These are phyloP conservation scores for Drosophila nigrodunni DNA, from an alignment of 1,140 invertebrate species.

Conservation along the genomic window DNA sequence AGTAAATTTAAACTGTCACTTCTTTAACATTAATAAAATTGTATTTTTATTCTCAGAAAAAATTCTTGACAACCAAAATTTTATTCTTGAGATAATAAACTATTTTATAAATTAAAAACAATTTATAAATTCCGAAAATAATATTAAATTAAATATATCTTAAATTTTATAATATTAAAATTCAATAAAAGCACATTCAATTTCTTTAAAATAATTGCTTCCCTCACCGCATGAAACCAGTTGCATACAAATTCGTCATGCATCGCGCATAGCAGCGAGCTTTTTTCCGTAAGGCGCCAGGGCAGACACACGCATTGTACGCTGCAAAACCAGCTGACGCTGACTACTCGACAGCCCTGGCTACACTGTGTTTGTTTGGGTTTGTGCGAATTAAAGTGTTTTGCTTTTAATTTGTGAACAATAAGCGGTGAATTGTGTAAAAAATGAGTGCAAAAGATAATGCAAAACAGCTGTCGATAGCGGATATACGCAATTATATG, in stretches of 20 bases:
- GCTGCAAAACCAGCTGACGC: conserved; percentile 31
- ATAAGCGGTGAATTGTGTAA: conserved; percentile 44
- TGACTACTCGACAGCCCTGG: conserved; percentile 45
- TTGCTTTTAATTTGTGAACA: conserved; percentile 36
- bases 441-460: conserved; percentile 87
- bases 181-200: not conserved
- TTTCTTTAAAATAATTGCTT: not conserved
- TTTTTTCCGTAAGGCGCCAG: conserved; percentile 60
- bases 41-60: too few relatives aligned
- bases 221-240: not conserved
- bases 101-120: too few relatives aligned
- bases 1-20: too few relatives aligned
- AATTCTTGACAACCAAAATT: too few relatives aligned
- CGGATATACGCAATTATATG: conserved; percentile 93
- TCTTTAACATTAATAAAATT: too few relatives aligned
- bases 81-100: too few relatives aligned
- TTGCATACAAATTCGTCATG: conserved; percentile 16
- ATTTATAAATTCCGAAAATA: too few relatives aligned
- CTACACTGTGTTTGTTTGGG: conserved; percentile 62
- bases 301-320: conserved; percentile 32
- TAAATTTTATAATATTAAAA: too few relatives aligned
- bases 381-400: conserved; percentile 35
- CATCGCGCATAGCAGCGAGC: conserved; percentile 47
- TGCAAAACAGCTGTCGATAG: conserved; percentile 90
- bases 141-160: too few relatives aligned